Evolutionary conservation across 2,113 vertebrate genomes (phyloP), one percentile per base, ranked within the genome.

Genomic region (Elgaria multicarinata): DNA sequence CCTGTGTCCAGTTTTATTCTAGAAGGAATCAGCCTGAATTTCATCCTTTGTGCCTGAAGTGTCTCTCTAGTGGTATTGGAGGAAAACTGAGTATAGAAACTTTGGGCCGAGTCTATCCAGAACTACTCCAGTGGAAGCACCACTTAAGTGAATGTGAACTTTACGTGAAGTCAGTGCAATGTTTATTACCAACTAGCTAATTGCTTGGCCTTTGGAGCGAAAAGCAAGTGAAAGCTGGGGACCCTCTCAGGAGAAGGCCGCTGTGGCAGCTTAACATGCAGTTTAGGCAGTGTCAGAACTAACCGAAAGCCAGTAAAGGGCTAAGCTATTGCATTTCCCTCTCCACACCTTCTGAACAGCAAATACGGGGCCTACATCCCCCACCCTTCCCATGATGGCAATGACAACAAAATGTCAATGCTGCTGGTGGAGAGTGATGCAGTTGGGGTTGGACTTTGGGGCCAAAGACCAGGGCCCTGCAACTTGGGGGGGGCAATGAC

Each of bases 1-100:
- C 20, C 71, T 42, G 44, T 39, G 1, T 67, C 64, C 66, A n/a
- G 7, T 0, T 50, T 93, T 86, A 89, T 39, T 39, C 86, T 80
- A 85, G 14, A 42, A 7, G 6, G 20, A 72, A 91, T 6, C 8
- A 12, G 9, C 36, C 50, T 4, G 86, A 87, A 92, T 92, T n/a
- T 79, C 80, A 39, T 28, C 50, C 77, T 66, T 76, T 44, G 9
- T 90, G 31, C 8, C 88, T 93, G 72, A 87, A 89, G 82, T 84
- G 28, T 31, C 36, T 16, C 33, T 64, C 50, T 53, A 1, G 33
- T 0, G 0, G 36, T 18, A 44, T 3, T 3, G 16, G 83, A 12
- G 69, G 46, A 2, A 20, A 33, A 36, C 16, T 6, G 2, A 74
- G 1, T 74, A 36, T 66, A 85, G 50, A 92, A 82, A 62, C 44